A percentile compares a stretch with the other conserved stretches of the same genome.
Evolutionary conservation across 2,113 vertebrate genomes (phyloP).

Genomic region (Marmota flaviventris): DNA sequence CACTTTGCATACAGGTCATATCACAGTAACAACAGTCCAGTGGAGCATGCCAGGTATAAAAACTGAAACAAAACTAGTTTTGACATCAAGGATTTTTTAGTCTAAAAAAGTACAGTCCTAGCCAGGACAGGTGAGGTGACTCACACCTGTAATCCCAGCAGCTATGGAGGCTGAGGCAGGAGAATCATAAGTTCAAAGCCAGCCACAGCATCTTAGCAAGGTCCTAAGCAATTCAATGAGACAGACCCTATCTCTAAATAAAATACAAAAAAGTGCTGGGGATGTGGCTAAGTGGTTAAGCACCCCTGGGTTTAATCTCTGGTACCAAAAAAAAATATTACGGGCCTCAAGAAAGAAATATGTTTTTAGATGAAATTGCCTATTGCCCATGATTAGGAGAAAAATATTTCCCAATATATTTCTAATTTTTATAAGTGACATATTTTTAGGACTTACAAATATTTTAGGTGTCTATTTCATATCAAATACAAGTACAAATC

Average conservation of each 20-base stretch:
- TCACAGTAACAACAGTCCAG: background rate
- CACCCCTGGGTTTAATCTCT: too few species aligned
- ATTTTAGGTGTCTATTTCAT: constrained; percentile 35
- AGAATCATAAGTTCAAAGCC: too few species aligned
- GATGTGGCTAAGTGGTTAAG: too few species aligned
- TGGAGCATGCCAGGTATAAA: constrained; percentile 8
- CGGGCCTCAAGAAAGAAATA: constrained; percentile 22
- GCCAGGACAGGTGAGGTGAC: too few species aligned
- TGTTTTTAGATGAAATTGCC: constrained; percentile 41
- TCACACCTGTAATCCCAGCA: too few species aligned
- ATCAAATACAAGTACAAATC: constrained; percentile 43
- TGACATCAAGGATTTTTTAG: constrained; percentile 28
- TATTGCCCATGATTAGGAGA: background rate
- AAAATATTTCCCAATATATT: background rate
- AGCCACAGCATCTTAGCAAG: too few species aligned
- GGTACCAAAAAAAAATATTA: too few species aligned
- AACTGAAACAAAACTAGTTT: constrained; percentile 45
- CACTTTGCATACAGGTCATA: background rate
- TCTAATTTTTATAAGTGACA: constrained; percentile 42
- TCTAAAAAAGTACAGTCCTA: background rate
- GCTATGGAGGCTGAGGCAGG: too few species aligned
- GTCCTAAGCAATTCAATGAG: too few species aligned
- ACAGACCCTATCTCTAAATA: too few species aligned
- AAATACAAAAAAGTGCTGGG: too few species aligned
- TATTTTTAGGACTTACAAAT: constrained; percentile 55